Percentiles rank a stretch among this genome's conserved stretches.
Conservation (phyloP, 2,113 vertebrate species). For the Suncus etruscus region DNA sequence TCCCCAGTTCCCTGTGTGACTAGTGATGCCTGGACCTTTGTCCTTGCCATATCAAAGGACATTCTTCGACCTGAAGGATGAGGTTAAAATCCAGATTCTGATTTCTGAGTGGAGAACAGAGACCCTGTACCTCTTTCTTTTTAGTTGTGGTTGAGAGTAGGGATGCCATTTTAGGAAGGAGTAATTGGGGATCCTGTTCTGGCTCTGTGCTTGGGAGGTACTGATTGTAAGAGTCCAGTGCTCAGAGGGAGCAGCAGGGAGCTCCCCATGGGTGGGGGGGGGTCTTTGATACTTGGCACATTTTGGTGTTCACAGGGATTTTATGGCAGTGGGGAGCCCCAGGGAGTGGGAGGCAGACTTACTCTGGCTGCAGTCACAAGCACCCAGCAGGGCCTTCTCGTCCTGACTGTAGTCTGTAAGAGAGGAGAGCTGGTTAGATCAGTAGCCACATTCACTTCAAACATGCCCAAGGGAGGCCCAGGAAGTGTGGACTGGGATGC, state of each 20-base stretch:
- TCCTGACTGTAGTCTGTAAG: constrained; percentile 96
- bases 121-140: background rate
- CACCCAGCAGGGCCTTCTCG: constrained; percentile 95
- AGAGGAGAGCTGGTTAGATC: constrained; percentile 45
- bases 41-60: background rate
- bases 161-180: too few relatives aligned
- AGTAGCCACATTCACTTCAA: too few relatives aligned
- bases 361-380: constrained; percentile 96
- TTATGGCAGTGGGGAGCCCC: background rate
- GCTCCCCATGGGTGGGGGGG: too few relatives aligned
- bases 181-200: too few relatives aligned
- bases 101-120: background rate
- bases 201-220: too few relatives aligned
- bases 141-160: too few relatives aligned
- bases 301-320: background rate
- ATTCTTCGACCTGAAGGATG: background rate
- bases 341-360: constrained; percentile 53
- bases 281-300: too few relatives aligned
- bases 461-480: background rate
- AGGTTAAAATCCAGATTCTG: background rate
- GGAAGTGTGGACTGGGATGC: background rate
- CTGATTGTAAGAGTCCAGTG: too few relatives aligned
- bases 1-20: too few relatives aligned
- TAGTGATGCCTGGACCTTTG: background rate
- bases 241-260: too few relatives aligned